phyloP scores from a whole-genome alignment of 2,888 invertebrate species.

The Bedellia somnulentella region DNA sequence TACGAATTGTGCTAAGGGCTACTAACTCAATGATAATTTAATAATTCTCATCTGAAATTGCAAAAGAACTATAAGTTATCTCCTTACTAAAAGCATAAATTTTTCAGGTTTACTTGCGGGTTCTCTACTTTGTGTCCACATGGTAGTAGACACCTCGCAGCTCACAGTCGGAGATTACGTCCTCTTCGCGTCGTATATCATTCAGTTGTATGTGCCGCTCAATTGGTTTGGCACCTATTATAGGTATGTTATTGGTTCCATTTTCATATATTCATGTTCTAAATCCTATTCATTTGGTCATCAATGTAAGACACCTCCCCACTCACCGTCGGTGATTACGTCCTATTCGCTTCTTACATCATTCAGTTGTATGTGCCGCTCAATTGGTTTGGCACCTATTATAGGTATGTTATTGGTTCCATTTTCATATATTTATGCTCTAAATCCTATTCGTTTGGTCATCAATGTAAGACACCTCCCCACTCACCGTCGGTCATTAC shows the following conservation, averaged over 20 bases:
- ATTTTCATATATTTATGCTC: no score
- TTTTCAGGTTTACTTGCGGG: constrained; percentile 77
- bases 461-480: constrained; percentile 53
- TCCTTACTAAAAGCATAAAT: no score
- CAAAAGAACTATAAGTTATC: no score
- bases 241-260: constrained; percentile 61
- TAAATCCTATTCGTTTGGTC: no score
- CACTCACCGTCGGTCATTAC: constrained; percentile 91
- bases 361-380: constrained; percentile 93
- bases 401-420: constrained; percentile 66
- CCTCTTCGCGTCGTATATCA: constrained; percentile 91
- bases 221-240: constrained; percentile 99
- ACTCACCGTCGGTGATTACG: constrained; percentile 93
- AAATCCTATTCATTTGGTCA: no score
- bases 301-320: constrained; percentile 55
- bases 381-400: constrained; percentile 98
- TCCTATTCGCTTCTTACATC: constrained; percentile 92
- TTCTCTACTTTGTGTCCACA: constrained; percentile 84
- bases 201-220: constrained; percentile 92
- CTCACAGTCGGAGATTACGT: constrained; percentile 95
- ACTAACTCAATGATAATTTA: no score
- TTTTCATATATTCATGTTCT: no score
- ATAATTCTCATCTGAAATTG: no score
- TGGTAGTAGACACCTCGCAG: constrained; percentile 70
- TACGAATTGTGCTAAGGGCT: no score